Base-by-base conservation (phyloP, 1,140 invertebrate genomes). In the Solenopsis invicta region DNA sequence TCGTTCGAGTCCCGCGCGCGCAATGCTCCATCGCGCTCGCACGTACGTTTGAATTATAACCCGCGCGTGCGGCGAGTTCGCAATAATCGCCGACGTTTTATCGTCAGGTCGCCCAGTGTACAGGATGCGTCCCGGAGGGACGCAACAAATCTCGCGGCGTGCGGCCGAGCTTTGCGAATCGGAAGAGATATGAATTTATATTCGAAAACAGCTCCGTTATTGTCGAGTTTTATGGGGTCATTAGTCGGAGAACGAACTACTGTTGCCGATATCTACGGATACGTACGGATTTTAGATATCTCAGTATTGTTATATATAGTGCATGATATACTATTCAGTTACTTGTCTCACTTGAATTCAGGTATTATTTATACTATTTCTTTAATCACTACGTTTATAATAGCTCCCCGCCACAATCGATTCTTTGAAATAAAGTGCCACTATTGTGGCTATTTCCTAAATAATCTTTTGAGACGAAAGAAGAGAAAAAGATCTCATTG, bases 41-140 rank as follows among this genome's bases (percentile, higher is more conserved):
- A 80, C 61, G 77, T 80, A 80, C 76, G 45, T 69, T 69, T 80
- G 62, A 80, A 80, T 80, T 80, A 80, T 54, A 80, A 80, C 62
- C 29, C 45, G 45, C 48, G 77, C 76, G 76, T 78, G 76, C 77
- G 24, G 48, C 62, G 62, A 52, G 77, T 67, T 50, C 77, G 62
- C 62, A 80, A 80, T 80, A 80, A 80, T 80, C 41, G 41, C n/a
- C 34, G n/a, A 21, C 62, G 13, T 80, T 80, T 80, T 80, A 80
- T 80, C 77, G 45, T 13, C n/a, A 6, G 61, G 45, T 77, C 75
- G 62, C 56, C 41, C 56, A 29, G 66, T 34, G 45, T 66, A 64
- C 41, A 29, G 13, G n/a, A 66, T 37, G 75, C 59, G 18, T 66
- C 59, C 76, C 76, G 4, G 12, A 77, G 59, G 75, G 18, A 0